phyloP scores from a whole-genome alignment of 2,797 vertebrate genomes.

The Brachymystax lenok region DNA sequence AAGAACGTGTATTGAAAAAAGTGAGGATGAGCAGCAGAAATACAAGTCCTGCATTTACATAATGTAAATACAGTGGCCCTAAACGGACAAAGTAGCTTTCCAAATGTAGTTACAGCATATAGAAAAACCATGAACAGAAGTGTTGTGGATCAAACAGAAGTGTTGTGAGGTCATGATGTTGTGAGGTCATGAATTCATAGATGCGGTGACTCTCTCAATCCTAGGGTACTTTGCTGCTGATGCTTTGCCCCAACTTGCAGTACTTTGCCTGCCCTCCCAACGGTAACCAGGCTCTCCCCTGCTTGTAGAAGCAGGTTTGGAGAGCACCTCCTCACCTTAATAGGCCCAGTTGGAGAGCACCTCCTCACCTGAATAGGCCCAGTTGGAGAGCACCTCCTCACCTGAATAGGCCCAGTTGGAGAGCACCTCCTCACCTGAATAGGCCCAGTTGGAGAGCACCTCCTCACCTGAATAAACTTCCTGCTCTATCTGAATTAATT shows the following conservation, averaged over 20 bases:
- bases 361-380: slow-evolving; percentile 10
- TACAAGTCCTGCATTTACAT: background rate
- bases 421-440: slow-evolving; percentile 9
- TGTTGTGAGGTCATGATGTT: background rate
- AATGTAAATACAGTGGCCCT: background rate
- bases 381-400: background rate
- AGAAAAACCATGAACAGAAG: background rate
- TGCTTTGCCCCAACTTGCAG: background rate
- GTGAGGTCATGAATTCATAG: background rate
- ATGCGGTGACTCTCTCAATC: background rate
- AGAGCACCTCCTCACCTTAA: slow-evolving; percentile 4
- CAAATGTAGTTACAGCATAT: background rate
- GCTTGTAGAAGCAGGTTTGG: background rate
- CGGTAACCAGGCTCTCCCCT: background rate
- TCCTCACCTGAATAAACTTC: slow-evolving; percentile 21
- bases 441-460: background rate
- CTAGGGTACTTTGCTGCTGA: background rate
- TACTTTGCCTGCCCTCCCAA: background rate
- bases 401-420: background rate
- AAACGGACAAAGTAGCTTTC: background rate
- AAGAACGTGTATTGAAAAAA: slow-evolving; percentile 23
- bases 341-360: background rate
- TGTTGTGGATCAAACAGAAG: background rate
- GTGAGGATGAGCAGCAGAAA: background rate
- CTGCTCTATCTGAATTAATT: slow-evolving; percentile 20